Percentiles rank a stretch among this genome's conserved stretches.
phyloP scores from a whole-genome alignment of 1,140 invertebrate species.

The Anoplophora glabripennis region DNA sequence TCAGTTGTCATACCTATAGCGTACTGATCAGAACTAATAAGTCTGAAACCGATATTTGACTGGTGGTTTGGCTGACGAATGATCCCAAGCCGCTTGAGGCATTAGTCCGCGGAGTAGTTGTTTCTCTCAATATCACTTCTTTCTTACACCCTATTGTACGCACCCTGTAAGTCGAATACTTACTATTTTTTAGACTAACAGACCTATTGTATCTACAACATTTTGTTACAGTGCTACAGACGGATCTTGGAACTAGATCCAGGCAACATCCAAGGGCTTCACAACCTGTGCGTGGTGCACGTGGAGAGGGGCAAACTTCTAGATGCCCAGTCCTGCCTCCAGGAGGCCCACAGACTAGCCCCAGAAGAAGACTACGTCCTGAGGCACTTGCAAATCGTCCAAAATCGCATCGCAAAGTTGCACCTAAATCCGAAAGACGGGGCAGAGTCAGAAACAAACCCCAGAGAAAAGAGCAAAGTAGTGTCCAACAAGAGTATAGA shows the following conservation, averaged over 20 bases:
- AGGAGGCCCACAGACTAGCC: conserved; percentile 73
- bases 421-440: conserved; percentile 35
- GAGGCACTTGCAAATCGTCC: conserved; percentile 82
- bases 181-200: too few relatives aligned
- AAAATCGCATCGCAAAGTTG: conserved; percentile 61
- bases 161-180: too few relatives aligned
- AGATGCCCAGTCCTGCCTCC: conserved; percentile 79
- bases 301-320: conserved; percentile 85
- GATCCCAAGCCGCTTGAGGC: too few relatives aligned
- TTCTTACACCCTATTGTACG: too few relatives aligned
- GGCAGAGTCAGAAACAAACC: conserved; percentile 25
- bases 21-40: too few relatives aligned
- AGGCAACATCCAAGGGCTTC: conserved; percentile 89
- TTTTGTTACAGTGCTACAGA: conserved; percentile 72
- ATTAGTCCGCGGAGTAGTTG: too few relatives aligned
- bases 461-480: conserved; percentile 41
- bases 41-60: too few relatives aligned
- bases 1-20: too few relatives aligned
- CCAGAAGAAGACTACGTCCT: conserved; percentile 88
- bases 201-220: too few relatives aligned
- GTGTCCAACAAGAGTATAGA: conserved; percentile 46
- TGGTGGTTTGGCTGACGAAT: too few relatives aligned
- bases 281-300: conserved; percentile 94
- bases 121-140: too few relatives aligned
- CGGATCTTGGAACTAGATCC: conserved; percentile 84